Conservation (phyloP, 1,140 invertebrate species). For the Doryteuthis pealeii region DNA sequence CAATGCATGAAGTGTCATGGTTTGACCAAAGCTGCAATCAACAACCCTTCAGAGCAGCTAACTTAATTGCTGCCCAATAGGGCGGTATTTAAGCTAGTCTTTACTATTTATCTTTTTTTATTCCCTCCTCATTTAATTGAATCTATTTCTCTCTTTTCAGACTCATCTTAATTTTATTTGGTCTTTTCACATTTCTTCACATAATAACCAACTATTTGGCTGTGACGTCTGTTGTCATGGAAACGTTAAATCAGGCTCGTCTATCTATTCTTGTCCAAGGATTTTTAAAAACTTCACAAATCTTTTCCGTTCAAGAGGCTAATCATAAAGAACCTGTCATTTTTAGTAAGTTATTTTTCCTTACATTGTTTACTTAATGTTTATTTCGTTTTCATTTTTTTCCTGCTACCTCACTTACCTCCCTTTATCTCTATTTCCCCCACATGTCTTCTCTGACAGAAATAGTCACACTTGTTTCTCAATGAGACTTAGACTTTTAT, state of each 20-base stretch:
- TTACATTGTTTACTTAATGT: too few relatives aligned
- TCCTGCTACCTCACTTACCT: background rate
- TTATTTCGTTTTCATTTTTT: background rate
- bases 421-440: background rate
- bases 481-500: too few relatives aligned
- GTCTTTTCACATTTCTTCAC: conserved; percentile 78
- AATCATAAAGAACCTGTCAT: conserved; percentile 55
- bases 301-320: conserved; percentile 33
- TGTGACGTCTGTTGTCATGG: conserved; percentile 73
- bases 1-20: too few relatives aligned
- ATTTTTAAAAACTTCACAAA: conserved; percentile 61
- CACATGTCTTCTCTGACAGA: too few relatives aligned
- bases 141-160: conserved; percentile 57
- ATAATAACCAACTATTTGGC: conserved; percentile 84
- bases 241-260: conserved; percentile 78
- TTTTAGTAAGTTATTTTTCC: conserved; percentile 40
- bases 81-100: too few relatives aligned
- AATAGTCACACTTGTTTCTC: too few relatives aligned
- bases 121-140: too few relatives aligned
- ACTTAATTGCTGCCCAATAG: too few relatives aligned
- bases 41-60: too few relatives aligned
- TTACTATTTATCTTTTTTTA: too few relatives aligned
- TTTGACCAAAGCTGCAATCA: too few relatives aligned
- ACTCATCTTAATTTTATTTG: conserved; percentile 71
- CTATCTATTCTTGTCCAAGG: conserved; percentile 70